Conservation (phyloP, 2,888 invertebrate genomes). For the Chouioia cunea region DNA sequence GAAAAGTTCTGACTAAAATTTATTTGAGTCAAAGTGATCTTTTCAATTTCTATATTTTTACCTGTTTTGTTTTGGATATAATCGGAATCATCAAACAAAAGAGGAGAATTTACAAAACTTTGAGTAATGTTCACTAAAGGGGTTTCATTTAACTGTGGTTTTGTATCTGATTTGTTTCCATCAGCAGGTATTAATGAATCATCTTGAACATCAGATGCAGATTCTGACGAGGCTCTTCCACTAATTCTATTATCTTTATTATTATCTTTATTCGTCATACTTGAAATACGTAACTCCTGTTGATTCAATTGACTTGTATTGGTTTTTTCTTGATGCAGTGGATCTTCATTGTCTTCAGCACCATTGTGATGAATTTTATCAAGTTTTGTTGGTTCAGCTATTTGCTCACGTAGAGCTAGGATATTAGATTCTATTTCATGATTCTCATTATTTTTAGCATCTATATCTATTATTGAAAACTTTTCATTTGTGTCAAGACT, state of each 20-base stretch:
- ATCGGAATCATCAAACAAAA: conserved; percentile 33
- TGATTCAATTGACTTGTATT: background rate
- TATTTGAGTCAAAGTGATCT: background rate
- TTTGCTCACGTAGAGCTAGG: background rate
- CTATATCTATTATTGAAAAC: background rate
- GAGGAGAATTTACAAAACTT: conserved; percentile 38
- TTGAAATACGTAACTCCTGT: background rate
- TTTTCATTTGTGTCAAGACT: background rate
- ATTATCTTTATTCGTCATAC: background rate
- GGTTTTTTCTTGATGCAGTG: conserved; percentile 1
- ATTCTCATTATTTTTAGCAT: background rate
- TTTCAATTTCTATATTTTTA: conserved; percentile 3
- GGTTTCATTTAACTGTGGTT: background rate
- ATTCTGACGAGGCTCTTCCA: conserved; percentile 3
- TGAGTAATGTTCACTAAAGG: no score
- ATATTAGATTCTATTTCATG: background rate
- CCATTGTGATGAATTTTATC: background rate
- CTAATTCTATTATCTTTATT: background rate
- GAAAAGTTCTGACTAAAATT: background rate
- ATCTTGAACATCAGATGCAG: background rate
- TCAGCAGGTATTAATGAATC: background rate
- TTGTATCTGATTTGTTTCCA: background rate
- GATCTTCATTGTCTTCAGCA: background rate
- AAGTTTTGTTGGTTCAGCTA: background rate
- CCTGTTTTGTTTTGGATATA: background rate